These are phyloP conservation scores for Ariopsis seemanni DNA, from an alignment of 2,113 vertebrate species.

Conservation along the genomic window DNA sequence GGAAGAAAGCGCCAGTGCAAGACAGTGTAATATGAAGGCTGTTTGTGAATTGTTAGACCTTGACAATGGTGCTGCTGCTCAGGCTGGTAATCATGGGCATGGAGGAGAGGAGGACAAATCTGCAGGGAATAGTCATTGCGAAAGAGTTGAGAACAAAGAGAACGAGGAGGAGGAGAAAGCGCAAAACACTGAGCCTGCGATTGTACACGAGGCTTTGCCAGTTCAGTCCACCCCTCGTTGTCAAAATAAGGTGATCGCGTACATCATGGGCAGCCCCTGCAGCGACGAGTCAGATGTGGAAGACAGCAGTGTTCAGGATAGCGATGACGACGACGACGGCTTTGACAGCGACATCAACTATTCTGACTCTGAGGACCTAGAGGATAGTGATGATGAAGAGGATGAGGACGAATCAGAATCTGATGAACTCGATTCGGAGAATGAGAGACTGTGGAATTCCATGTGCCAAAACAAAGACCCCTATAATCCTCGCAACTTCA, in stretches of 20 bases:
- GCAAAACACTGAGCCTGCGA: not conserved
- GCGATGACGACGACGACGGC: conserved; percentile 66
- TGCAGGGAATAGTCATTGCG: not conserved
- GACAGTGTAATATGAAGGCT: conserved; percentile 36
- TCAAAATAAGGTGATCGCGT: conserved; percentile 86
- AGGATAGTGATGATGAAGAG: conserved; percentile 55
- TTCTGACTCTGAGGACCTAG: conserved; percentile 69
- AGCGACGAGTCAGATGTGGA: conserved; percentile 73
- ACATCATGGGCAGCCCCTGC: conserved; percentile 84
- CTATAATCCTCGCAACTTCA: conserved; percentile 87
- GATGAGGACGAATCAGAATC: conserved; percentile 28
- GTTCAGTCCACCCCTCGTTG: conserved; percentile 66
- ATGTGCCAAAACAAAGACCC: conserved; percentile 80
- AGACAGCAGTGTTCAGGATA: conserved; percentile 63
- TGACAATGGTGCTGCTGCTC: not conserved
- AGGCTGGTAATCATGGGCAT: not conserved
- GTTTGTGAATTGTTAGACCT: not conserved
- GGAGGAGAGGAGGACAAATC: conserved; percentile 32
- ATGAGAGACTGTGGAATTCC: conserved; percentile 79
- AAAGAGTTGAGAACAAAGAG: not conserved
- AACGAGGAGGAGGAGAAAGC: conserved; percentile 16
- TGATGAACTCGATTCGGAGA: conserved; percentile 65
- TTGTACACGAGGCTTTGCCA: not conserved
- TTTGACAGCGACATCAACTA: conserved; percentile 82
- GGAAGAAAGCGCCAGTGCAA: conserved; percentile 74